These are phyloP conservation scores for Acrocephalus kingi DNA, from an alignment of 2,113 vertebrate genomes.

Conservation along the genomic window DNA sequence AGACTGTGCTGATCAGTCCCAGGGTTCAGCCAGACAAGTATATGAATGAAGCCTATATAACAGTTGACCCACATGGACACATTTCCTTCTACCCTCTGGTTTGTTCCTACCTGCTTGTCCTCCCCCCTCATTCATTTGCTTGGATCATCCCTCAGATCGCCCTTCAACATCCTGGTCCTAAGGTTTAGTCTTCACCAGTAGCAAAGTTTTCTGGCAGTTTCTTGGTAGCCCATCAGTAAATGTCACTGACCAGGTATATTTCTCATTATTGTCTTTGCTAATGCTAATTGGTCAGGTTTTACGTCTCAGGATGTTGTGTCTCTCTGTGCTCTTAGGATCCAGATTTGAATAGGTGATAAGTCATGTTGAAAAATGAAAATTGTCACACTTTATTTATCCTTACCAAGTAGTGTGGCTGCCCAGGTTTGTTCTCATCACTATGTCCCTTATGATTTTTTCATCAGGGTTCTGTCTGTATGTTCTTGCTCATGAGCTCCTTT, in stretches of 20 bases:
- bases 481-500: background rate
- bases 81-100: background rate
- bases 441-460: background rate
- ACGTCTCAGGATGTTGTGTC: background rate
- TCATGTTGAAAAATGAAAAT: background rate
- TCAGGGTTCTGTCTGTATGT: background rate
- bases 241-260: background rate
- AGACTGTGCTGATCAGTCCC: background rate
- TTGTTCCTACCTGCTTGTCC: background rate
- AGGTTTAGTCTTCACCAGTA: background rate
- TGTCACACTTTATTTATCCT: background rate
- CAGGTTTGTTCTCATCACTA: background rate
- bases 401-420: background rate
- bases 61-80: fast-evolving
- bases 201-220: background rate
- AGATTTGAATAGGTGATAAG: background rate
- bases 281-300: background rate
- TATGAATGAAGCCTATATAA: background rate
- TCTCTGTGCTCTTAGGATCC: background rate
- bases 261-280: background rate
- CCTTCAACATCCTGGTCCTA: background rate
- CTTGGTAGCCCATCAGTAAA: background rate
- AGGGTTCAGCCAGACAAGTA: background rate
- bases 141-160: background rate
- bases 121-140: background rate